Evolutionary conservation across 2,113 vertebrate genomes (phyloP).

Genomic region (Siniperca chuatsi): DNA sequence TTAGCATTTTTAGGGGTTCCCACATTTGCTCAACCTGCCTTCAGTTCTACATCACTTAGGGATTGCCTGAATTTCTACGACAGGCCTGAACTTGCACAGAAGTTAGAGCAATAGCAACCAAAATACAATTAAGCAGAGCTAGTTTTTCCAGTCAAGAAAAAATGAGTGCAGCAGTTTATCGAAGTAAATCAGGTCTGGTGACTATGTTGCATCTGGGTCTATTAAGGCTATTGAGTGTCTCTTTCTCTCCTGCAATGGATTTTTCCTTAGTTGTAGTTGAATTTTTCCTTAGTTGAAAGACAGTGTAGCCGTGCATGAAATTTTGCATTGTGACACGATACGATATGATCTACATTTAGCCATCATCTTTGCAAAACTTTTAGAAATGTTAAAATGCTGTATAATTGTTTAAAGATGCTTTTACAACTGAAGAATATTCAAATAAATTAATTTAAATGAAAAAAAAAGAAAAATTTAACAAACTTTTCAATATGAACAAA

Average conservation of each 20-base stretch:
- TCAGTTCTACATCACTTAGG: background rate
- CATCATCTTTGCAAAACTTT: background rate
- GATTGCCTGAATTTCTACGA: background rate
- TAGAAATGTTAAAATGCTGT: background rate
- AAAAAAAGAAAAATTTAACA: background rate
- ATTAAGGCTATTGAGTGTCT: background rate
- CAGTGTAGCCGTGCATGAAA: background rate
- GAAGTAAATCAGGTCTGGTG: constrained; percentile 8
- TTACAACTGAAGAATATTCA: background rate
- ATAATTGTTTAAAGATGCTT: background rate
- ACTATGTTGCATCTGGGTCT: background rate
- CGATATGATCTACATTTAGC: background rate
- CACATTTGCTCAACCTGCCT: background rate
- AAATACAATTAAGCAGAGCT: constrained; percentile 3
- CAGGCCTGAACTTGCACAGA: constrained; percentile 3
- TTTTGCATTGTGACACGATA: background rate
- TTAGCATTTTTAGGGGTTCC: background rate
- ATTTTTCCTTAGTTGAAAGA: background rate
- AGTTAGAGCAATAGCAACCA: background rate
- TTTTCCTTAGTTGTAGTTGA: background rate
- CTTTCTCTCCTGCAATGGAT: background rate
- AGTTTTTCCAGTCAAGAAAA: constrained; percentile 18
- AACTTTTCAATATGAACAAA: background rate
- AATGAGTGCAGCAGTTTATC: background rate
- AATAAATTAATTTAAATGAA: background rate